Percentiles rank a stretch among this genome's conserved stretches.
These are phyloP conservation scores for Drosophila oshimai DNA, from an alignment of 1,140 invertebrate species.

Conservation along the genomic window DNA sequence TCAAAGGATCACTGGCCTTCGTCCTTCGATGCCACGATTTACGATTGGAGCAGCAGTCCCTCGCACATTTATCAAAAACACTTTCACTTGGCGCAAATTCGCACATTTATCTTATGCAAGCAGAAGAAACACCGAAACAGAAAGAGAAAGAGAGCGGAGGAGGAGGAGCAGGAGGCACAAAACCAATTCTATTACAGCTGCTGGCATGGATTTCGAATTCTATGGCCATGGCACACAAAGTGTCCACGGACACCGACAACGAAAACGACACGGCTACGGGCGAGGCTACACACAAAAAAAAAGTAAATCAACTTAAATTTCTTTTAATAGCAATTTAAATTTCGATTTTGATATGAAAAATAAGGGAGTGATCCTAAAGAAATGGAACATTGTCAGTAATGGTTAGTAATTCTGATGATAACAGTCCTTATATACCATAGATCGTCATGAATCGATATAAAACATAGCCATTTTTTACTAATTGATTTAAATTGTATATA, in stretches of 20 bases:
- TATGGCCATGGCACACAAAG: conserved; percentile 40
- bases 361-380: no score
- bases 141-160: not conserved
- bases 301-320: no score
- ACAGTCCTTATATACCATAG: no score
- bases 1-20: conserved; percentile 9
- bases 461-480: no score
- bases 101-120: conserved; percentile 54
- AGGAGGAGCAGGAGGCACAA: not conserved
- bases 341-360: no score
- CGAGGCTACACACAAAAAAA: no score
- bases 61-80: conserved; percentile 52
- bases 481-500: no score
- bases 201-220: conserved; percentile 41
- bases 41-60: conserved; percentile 12
- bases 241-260: conserved; percentile 30
- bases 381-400: no score
- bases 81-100: conserved; percentile 51
- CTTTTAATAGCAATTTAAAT: no score
- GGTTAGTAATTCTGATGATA: no score
- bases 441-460: no score
- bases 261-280: not conserved
- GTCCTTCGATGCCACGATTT: conserved; percentile 22
- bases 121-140: conserved; percentile 1
- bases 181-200: conserved; percentile 48